Evolutionary conservation across 2,888 invertebrate genomes (phyloP).

Genomic region (Oscheius myriophilus): DNA sequence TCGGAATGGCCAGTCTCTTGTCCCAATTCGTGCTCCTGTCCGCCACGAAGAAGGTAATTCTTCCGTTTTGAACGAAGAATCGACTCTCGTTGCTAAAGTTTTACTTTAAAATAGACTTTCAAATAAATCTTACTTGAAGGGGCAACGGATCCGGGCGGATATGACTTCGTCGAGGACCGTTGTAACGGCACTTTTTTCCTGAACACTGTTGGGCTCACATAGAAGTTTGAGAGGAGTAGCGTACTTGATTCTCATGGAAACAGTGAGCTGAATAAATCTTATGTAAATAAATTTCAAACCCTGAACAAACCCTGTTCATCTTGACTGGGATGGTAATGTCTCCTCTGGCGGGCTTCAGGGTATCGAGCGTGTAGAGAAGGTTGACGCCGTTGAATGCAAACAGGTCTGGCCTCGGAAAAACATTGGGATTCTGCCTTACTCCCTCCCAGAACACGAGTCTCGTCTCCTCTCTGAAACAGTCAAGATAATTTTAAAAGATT

Average conservation of each 20-base stretch:
- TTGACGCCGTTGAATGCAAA: too few relatives aligned
- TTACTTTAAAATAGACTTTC: too few relatives aligned
- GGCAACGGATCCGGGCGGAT: conserved; percentile 6
- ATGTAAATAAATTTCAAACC: not conserved
- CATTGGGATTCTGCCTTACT: too few relatives aligned
- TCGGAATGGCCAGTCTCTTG: not conserved
- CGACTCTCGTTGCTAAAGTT: too few relatives aligned
- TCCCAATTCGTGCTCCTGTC: not conserved
- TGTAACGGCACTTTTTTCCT: not conserved
- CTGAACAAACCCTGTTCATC: not conserved
- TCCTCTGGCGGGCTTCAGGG: not conserved
- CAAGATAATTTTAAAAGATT: too few relatives aligned
- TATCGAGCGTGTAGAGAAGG: too few relatives aligned
- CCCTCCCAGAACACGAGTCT: too few relatives aligned
- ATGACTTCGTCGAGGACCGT: conserved; percentile 10
- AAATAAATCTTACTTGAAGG: conserved; percentile 3
- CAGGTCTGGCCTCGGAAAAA: too few relatives aligned
- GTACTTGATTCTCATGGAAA: not conserved
- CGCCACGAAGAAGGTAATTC: conserved; percentile 8
- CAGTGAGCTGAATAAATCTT: conserved; percentile 1
- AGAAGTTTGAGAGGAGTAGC: not conserved
- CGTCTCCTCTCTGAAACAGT: too few relatives aligned
- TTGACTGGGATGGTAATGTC: not conserved
- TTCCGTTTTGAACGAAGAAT: not conserved
- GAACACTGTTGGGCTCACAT: not conserved